Evolutionary conservation across 2,113 vertebrate species (phyloP), one percentile per base, ranked within the genome.

Genomic region (Zosterops japonicus): DNA sequence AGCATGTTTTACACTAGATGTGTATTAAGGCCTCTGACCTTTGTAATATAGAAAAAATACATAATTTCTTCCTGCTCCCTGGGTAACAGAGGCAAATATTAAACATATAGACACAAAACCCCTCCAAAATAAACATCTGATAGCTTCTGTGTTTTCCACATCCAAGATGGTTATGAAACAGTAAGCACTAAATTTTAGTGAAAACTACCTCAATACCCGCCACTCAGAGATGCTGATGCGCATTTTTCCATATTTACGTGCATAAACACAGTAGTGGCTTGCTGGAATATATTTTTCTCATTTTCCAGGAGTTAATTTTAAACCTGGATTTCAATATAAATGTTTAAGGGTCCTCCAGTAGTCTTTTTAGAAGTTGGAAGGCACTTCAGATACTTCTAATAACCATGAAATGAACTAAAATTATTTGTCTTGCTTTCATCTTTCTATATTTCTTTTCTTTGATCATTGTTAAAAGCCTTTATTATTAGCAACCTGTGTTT

Each of bases 381-480:
- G 27, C 11, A 83, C 21, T 76, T 81, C 25, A 80, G n/a, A 46
- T 65, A 61, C 15, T 75, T 63, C 33, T 31, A 81, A 49, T 70
- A 72, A 63, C 24, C 6, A 11, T 65, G 47, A 94, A 86, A 82
- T 13, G 6, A 89, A 57, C 27, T 39, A 39, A 85, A 86, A 87
- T 91, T 61, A 79, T 83, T 88, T 94, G 20, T 86, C 72, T 89
- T 95, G 35, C 67, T 89, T 67, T 93, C n/a, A 56, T 61, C 78
- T 84, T 90, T 57, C 71, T 69, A 15, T 95, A 89, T 91, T 87
- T 84, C 57, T 79, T 85, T 89, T 85, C 77, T 59, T 60, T 5
- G 3, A 84, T 93, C 59, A 46, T 89, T 95, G 93, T 95, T 96
- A 44, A 93, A 92, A 93, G 47, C 8, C 3, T 57, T 84, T 83